Evolutionary conservation across 2,797 vertebrate genomes (phyloP).

Genomic region (Sternarchorhynchus goeldii): DNA sequence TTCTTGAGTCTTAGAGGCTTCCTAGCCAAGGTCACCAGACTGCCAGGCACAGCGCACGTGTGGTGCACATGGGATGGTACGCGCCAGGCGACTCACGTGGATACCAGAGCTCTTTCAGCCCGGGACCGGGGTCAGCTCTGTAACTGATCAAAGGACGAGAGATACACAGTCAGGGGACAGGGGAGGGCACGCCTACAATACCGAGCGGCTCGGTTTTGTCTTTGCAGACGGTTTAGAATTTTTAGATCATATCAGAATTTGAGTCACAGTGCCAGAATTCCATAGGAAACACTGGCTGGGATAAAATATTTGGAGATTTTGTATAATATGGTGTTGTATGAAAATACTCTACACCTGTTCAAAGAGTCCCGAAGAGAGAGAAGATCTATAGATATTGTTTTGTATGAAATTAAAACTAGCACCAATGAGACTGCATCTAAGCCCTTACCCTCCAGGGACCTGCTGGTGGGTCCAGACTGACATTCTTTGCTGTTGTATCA

Average conservation of each 20-base stretch:
- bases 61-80: neutral
- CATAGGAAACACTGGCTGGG: slow-evolving; percentile 17
- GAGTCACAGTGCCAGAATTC: slow-evolving; percentile 45
- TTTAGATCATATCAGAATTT: slow-evolving; percentile 42
- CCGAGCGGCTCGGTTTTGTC: neutral
- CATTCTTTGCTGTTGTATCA: too few species aligned
- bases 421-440: neutral
- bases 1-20: slow-evolving; percentile 3
- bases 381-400: slow-evolving; percentile 4
- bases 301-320: slow-evolving; percentile 17
- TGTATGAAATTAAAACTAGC: neutral
- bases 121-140: slow-evolving; percentile 39
- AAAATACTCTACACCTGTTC: slow-evolving; percentile 31
- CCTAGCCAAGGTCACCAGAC: slow-evolving; percentile 20
- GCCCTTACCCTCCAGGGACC: too few species aligned
- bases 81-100: too few species aligned
- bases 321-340: slow-evolving; percentile 31
- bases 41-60: neutral
- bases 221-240: slow-evolving; percentile 18
- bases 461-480: too few species aligned
- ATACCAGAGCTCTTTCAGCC: slow-evolving; percentile 15
- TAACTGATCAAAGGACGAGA: slow-evolving; percentile 59
- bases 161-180: slow-evolving; percentile 48
- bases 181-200: neutral
- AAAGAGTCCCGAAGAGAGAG: slow-evolving; percentile 3